Evolutionary conservation across 2,888 invertebrate genomes (phyloP), one percentile per base, ranked within the genome.

Genomic region (Psylliodes chrysocephalus): DNA sequence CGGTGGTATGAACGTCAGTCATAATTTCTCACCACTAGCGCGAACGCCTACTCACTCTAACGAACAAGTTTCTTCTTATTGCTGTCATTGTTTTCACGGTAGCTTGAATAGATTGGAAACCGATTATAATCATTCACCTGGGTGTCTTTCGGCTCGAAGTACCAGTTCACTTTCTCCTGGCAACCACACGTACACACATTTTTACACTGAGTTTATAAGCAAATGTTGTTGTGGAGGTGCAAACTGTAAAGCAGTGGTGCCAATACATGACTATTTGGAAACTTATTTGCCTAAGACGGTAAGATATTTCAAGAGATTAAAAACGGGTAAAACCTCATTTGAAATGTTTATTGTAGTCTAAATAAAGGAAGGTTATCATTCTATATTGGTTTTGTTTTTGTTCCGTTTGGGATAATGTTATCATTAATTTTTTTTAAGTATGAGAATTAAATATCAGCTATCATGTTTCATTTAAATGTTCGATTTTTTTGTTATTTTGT

Each of bases 211-310:
- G 30, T 64, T 72, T 30, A 64, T 73, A 63, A 71, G 64, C 63
- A 75, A 74, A 71, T 78, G 80, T 73, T 79, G 80, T 75, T 78
- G 78, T 64, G 78, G 77, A 35, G 71, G 72, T 65, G 66, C 66
- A 28, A 70, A 71, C 64, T 78, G 78, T 71, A 72, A 75, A 54
- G 66, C 76, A 69, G 79, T 77, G 78, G 79, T 81, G 76, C 81
- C 82, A 71, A 81, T 82, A 70, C 75, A 78, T 62, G 76, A 79
- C 64, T 82, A 81, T 75, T 78, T 82, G 81, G 82, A 82, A 76
- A 80, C 80, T 47, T 82, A 82, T 77, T 81, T 79, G 77, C 76
- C 73, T 66, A 77, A 75, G 68, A 80, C 75, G 82, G 82, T 81
- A 81, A 79, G 79, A 74, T 69, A 60, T 53, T 64, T 22, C 60